Conservation (phyloP, 2,113 vertebrate species). For the Toxostoma redivivum region DNA sequence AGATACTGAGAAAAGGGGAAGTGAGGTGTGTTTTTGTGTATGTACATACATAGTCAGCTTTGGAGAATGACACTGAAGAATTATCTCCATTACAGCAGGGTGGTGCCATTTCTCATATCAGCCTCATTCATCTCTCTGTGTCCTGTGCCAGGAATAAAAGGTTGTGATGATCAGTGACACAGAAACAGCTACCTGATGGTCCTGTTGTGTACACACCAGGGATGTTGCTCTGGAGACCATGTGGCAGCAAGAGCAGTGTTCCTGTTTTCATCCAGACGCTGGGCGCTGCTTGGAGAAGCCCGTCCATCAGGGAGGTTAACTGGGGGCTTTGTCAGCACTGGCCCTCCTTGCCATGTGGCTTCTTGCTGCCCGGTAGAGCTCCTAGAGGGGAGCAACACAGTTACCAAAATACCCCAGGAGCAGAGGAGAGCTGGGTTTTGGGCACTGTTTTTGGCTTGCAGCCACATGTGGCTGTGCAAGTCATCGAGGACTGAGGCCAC, state of each 20-base stretch:
- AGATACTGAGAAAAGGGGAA: background rate
- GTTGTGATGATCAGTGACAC: background rate
- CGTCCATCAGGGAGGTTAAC: background rate
- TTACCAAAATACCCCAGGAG: background rate
- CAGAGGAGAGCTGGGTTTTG: background rate
- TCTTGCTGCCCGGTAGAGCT: background rate
- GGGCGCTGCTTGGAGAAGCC: background rate
- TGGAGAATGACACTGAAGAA: slow-evolving; percentile 18
- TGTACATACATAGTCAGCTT: background rate
- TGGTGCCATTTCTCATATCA: slow-evolving; percentile 53
- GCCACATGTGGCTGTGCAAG: background rate
- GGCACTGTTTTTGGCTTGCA: background rate
- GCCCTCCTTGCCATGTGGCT: fast-evolving
- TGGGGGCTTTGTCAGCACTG: background rate
- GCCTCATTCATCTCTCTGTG: slow-evolving; percentile 24
- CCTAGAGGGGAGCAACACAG: background rate
- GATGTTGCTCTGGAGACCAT: slow-evolving; percentile 25
- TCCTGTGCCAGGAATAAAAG: slow-evolving; percentile 22
- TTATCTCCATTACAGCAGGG: slow-evolving; percentile 6
- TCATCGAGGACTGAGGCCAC: background rate
- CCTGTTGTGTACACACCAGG: slow-evolving; percentile 21
- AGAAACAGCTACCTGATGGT: slow-evolving; percentile 41
- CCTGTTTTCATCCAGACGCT: background rate
- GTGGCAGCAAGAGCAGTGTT: fast-evolving
- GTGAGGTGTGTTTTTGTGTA: background rate